phyloP scores from a whole-genome alignment of 2,888 invertebrate genomes.

The Dugesia japonica region DNA sequence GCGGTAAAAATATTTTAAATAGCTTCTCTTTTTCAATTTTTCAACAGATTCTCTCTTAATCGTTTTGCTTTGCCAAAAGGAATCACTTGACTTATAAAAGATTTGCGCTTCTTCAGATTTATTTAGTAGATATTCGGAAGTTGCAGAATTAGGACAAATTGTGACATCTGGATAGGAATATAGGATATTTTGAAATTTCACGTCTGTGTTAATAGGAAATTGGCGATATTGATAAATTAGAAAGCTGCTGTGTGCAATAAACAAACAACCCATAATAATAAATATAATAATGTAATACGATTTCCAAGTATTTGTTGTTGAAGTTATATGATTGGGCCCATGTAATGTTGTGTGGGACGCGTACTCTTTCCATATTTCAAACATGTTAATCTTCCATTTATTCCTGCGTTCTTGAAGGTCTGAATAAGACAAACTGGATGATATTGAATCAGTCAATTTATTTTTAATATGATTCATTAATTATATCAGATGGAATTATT shows the following conservation, averaged over 20 bases:
- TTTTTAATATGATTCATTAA: too few relatives aligned
- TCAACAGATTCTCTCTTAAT: neutral
- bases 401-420: neutral
- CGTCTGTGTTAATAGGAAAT: neutral
- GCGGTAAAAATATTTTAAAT: neutral
- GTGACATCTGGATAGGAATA: neutral
- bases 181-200: neutral
- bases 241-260: neutral
- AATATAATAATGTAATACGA: neutral
- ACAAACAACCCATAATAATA: neutral
- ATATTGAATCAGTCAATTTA: too few relatives aligned
- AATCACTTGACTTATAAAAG: neutral
- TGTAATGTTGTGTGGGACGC: neutral
- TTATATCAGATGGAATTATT: too few relatives aligned
- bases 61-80: neutral
- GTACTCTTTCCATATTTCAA: neutral
- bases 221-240: neutral
- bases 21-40: neutral
- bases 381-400: neutral
- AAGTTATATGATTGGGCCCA: neutral
- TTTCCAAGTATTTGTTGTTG: neutral
- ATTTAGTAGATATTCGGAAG: neutral
- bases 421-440: too few relatives aligned
- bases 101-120: neutral
- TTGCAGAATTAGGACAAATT: neutral